Percentiles rank a stretch among this genome's conserved stretches.
phyloP scores from a whole-genome alignment of 2,888 invertebrate genomes.

The Troglohyphantes excavatus region DNA sequence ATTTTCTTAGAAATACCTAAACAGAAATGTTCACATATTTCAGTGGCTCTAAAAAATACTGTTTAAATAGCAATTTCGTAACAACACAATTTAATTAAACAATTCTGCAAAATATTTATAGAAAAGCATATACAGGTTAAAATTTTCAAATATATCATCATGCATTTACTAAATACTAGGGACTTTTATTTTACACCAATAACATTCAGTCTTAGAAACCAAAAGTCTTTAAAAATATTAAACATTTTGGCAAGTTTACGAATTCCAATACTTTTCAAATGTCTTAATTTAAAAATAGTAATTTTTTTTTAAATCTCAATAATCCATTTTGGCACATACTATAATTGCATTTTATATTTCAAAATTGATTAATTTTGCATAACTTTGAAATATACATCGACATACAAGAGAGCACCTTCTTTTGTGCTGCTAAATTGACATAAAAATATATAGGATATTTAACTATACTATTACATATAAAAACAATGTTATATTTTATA shows the following conservation, averaged over 20 bases:
- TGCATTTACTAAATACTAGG: too few species aligned
- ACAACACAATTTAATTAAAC: too few species aligned
- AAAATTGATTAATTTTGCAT: neutral
- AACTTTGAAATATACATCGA: neutral
- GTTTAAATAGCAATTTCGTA: too few species aligned
- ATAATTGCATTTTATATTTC: neutral
- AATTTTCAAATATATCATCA: too few species aligned
- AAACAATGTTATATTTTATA: neutral
- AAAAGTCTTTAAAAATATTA: neutral
- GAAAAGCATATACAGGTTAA: too few species aligned
- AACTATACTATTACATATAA: neutral
- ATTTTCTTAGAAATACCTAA: too few species aligned
- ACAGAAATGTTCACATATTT: too few species aligned
- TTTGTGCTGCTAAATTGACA: neutral
- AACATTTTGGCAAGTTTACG: neutral
- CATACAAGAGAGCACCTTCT: neutral
- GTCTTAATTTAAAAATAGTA: neutral
- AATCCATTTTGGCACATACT: neutral
- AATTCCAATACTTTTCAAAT: neutral
- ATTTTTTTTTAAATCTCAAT: neutral
- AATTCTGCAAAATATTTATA: too few species aligned
- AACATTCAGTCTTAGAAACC: too few species aligned
- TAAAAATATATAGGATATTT: conserved; percentile 1
- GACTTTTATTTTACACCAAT: too few species aligned
- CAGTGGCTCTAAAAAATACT: too few species aligned